Percentiles rank a stretch among this genome's conserved stretches.
phyloP scores from a whole-genome alignment of 2,888 invertebrate species.

The Cyrtodaria siliqua region DNA sequence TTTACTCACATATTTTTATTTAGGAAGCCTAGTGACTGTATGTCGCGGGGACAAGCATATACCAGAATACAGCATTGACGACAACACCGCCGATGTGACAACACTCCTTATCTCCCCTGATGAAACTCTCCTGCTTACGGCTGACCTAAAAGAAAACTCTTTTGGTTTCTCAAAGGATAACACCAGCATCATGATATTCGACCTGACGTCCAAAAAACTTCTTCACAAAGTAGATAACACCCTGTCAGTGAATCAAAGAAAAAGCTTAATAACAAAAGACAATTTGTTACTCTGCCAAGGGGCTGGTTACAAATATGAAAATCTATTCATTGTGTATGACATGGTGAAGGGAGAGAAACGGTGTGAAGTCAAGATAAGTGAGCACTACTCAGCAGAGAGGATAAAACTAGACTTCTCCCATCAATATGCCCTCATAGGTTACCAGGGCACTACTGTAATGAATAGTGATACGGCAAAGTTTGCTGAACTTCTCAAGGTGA shows the following conservation, averaged over 20 bases:
- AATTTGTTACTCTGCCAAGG: slow-evolving; percentile 45
- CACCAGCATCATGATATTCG: slow-evolving; percentile 18
- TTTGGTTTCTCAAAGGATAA: not conserved
- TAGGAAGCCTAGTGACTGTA: slow-evolving; percentile 14
- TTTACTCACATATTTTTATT: no score
- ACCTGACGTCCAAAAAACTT: slow-evolving; percentile 26
- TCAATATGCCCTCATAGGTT: slow-evolving; percentile 59
- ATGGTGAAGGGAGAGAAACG: slow-evolving; percentile 50
- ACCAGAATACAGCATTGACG: not conserved
- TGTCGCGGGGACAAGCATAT: slow-evolving; percentile 22
- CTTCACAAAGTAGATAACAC: slow-evolving; percentile 13
- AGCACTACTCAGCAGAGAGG: slow-evolving; percentile 43
- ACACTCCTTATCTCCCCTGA: slow-evolving; percentile 65
- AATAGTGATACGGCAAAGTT: slow-evolving; percentile 57
- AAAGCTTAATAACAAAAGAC: slow-evolving; percentile 25
- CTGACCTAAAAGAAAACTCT: not conserved
- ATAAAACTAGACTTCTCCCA: slow-evolving; percentile 65
- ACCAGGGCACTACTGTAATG: slow-evolving; percentile 18
- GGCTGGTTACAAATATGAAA: slow-evolving; percentile 14
- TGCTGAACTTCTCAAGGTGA: slow-evolving; percentile 53
- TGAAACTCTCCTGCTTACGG: slow-evolving; percentile 52
- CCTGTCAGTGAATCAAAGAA: not conserved
- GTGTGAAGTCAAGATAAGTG: slow-evolving; percentile 31
- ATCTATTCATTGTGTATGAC: slow-evolving; percentile 37
- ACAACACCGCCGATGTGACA: slow-evolving; percentile 13